Evolutionary conservation across 2,888 invertebrate species (phyloP), one percentile per base, ranked within the genome.

Genomic region (Chymomyza fuscimana): DNA sequence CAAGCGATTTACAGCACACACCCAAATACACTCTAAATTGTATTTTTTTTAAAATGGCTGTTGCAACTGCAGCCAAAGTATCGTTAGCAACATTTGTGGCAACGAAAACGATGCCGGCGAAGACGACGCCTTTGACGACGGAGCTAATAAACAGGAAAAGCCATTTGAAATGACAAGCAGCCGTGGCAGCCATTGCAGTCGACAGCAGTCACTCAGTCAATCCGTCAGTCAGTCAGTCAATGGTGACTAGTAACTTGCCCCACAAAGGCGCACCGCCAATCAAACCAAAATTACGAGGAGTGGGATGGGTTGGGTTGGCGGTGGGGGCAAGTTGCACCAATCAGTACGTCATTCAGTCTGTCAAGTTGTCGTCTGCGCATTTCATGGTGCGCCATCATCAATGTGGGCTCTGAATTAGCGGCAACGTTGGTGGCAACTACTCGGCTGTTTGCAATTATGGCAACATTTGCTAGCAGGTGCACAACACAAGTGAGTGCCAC

Each of bases 331-430:
- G 16, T 22, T 60, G n/a, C 69, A 59, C 67, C 80, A 81, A 80
- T 82, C 82, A 80, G 67, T 89, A 69, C 66, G 75, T 85, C 84
- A 86, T 78, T 82, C 73, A 64, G 75, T 77, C 78, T 71, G 83
- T 71, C 77, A 85, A 87, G 66, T 74, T 85, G 80, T 82, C 85
- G 87, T 84, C 84, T 84, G 76, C 25, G 58, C 62, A 59, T 61
- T 60, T 59, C 66, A 54, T 58, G 58, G 25, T 25, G 15, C 9
- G 15, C 58, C 29, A 25, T 25, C 58, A 58, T 54, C 54, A 58
- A 36, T 60, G 67, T 73, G 72, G 40, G 62, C 51, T 77, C 72
- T 63, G 80, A 85, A 82, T 87, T 87, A 82, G 82, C 87, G 85
- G 67, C 85, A 73, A 72, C 69, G 63, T 72, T 46, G 12, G 40